A percentile compares a stretch with the other conserved stretches of the same genome.
phyloP scores from a whole-genome alignment of 2,888 invertebrate species.

The Drosophila cracens region DNA sequence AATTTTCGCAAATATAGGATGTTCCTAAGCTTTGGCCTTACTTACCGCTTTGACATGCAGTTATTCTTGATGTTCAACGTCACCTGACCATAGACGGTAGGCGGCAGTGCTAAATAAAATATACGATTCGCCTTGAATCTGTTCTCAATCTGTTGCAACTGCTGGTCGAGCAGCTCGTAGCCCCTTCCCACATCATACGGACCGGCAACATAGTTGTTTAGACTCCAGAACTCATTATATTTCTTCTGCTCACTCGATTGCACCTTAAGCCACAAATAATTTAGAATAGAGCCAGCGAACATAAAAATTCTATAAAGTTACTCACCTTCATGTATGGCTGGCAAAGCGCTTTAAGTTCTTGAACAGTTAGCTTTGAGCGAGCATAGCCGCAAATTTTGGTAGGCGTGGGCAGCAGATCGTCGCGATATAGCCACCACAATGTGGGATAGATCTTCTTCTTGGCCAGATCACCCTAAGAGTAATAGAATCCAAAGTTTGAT shows the following conservation, averaged over 20 bases:
- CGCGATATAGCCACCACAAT: conserved; percentile 97
- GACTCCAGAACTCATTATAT: conserved; percentile 93
- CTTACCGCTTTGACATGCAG: conserved; percentile 93
- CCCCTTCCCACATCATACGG: conserved; percentile 92
- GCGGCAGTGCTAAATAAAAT: conserved; percentile 98
- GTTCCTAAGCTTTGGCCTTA: conserved; percentile 26
- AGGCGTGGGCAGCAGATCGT: conserved; percentile 94
- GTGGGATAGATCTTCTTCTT: conserved; percentile 99
- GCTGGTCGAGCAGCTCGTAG: conserved; percentile 92
- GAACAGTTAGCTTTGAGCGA: conserved; percentile 92
- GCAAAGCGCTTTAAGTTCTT: conserved; percentile 90
- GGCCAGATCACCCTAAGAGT: conserved; percentile 94
- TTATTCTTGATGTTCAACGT: conserved; percentile 93
- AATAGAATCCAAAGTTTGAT: neutral
- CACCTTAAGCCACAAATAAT: conserved; percentile 60
- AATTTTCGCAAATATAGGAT: conserved; percentile 22
- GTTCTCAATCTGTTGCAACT: conserved; percentile 88
- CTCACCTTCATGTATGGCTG: conserved; percentile 93
- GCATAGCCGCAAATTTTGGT: conserved; percentile 98
- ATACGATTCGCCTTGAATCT: conserved; percentile 92
- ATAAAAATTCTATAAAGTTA: neutral
- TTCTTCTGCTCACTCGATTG: conserved; percentile 90
- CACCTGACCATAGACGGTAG: conserved; percentile 95
- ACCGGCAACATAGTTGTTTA: conserved; percentile 94
- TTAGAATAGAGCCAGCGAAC: neutral